These are phyloP conservation scores for Synergus laeviventris DNA, from an alignment of 2,888 invertebrate species.

Conservation along the genomic window DNA sequence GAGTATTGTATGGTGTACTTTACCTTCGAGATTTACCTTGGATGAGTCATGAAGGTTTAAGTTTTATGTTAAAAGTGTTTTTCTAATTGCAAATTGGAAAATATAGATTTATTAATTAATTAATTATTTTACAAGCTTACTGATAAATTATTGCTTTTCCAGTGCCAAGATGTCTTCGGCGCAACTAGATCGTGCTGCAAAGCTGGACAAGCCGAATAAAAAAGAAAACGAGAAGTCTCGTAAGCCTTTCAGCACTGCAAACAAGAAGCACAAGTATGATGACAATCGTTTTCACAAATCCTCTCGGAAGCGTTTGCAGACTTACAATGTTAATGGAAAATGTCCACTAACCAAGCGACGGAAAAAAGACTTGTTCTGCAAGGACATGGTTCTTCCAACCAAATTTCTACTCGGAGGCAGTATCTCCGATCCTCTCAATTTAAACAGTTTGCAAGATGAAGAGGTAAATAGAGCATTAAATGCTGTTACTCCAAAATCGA, in stretches of 20 bases:
- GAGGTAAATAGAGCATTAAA: conserved; percentile 88
- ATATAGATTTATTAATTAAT: background rate
- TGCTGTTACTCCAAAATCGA: conserved; percentile 94
- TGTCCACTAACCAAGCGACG: conserved; percentile 85
- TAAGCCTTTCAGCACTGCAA: conserved; percentile 64
- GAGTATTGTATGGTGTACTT: too few species aligned
- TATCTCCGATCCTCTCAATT: conserved; percentile 95
- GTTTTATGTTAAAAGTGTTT: too few species aligned
- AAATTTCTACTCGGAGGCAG: conserved; percentile 96
- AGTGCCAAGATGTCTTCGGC: conserved; percentile 75
- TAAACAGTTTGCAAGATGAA: conserved; percentile 92
- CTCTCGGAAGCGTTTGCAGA: conserved; percentile 82
- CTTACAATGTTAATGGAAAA: conserved; percentile 83
- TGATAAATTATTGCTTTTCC: background rate
- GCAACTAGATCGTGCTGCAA: conserved; percentile 75
- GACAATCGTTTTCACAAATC: conserved; percentile 72
- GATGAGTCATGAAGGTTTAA: too few species aligned
- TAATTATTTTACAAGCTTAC: background rate
- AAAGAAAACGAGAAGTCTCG: conserved; percentile 69
- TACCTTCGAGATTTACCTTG: too few species aligned
- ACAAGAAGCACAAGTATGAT: conserved; percentile 74
- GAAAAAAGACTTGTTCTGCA: conserved; percentile 81
- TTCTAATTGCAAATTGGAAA: too few species aligned
- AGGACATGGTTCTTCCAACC: conserved; percentile 87
- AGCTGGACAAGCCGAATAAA: conserved; percentile 67